Base-by-base conservation (phyloP, 2,888 invertebrate species). In the Drosophila macrothrix region DNA sequence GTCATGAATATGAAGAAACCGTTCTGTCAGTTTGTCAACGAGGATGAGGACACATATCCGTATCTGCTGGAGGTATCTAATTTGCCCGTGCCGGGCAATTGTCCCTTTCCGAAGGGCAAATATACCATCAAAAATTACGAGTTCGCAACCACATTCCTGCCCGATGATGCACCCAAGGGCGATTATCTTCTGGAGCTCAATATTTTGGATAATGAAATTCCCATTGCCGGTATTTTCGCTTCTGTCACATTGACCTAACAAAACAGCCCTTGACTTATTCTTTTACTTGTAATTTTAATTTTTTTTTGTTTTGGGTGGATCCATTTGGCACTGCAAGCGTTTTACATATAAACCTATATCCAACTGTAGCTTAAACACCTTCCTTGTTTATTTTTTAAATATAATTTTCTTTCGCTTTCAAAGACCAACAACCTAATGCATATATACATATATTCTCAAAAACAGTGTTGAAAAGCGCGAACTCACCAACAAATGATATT, bases 21-120 rank as follows among this genome's bases (percentile, higher is more conserved):
- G 0, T 77, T 90, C 68, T 91, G 91, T 22, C 53, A 87, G 71
- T 91, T 88, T 37, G 19, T 90, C 54, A 81, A 80, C 10, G 80
- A 88, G 46, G 86, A 91, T 59, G 16, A 72, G 60, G 72, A 83
- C 46, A 83, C 84, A 0, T 91, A 91, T 85, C 88, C 91, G 0
- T 60, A 78, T 41, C 29, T 91, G 55, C 56, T 69, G 22, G 70
- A 84, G 25, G 58, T 62, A 35, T 91, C 92, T 10, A 80, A 84
- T 71, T 46, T 91, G 33, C 92, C 91, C 5, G 76, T 77, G 2
- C 73, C 76, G 33, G 88, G 71, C 31, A 64, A 62, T 0, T 91
- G 92, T 37, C 92, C 91, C 0, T 76, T 90, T 31, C 80, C 86
- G 4, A 91, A 91, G 83, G 84, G 83, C 14, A 70, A 82, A 1